Base-by-base conservation (phyloP, 1,140 invertebrate genomes). In the Drosophila pallidifrons region DNA sequence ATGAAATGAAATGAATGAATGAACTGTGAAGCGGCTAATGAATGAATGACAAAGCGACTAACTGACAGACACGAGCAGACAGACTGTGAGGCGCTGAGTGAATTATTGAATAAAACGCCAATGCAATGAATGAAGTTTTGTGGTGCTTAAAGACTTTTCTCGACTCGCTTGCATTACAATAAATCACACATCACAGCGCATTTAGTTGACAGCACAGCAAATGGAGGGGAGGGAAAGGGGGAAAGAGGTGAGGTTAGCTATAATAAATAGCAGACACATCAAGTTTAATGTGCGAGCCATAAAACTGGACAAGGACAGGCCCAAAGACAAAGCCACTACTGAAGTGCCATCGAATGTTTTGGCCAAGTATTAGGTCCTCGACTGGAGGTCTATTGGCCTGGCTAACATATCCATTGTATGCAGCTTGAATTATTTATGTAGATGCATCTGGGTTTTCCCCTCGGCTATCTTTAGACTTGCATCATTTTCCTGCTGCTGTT, bases 251-350 rank as follows among this genome's bases (percentile, higher is more conserved):
- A 64, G 63, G 52, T 32, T 32, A 8, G 7, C 38, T 54, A 38
- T 75, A 49, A 68, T 70, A 83, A 83, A 87, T 77, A 65, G 68
- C 76, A 77, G 77, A 73, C 74, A 70, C 80, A 83, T 74, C 76
- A 80, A 83, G 51, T 79, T 80, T 75, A 79, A 73, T 81, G 72
- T 81, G 72, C 51, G 46, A 49, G 46, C 3, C 4, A 8, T 13
- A 32, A 13, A 38, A 38, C 7, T 20, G 52, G 57, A 69, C 52
- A 80, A 87, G 80, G 55, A 61, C 35, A 30, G 51, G 38, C 1
- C 11, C 16, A 38, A 8, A 65, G 43, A 43, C 25, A 61, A 28
- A 47, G 64, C 13, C 5, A 43, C 51, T 13, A 30, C n/a, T 54
- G 28, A 54, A 54, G 51, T 64, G 46, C 45, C 65, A 43, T 63